phyloP scores from a whole-genome alignment of 2,888 invertebrate genomes.

The Drosophila testacea region DNA sequence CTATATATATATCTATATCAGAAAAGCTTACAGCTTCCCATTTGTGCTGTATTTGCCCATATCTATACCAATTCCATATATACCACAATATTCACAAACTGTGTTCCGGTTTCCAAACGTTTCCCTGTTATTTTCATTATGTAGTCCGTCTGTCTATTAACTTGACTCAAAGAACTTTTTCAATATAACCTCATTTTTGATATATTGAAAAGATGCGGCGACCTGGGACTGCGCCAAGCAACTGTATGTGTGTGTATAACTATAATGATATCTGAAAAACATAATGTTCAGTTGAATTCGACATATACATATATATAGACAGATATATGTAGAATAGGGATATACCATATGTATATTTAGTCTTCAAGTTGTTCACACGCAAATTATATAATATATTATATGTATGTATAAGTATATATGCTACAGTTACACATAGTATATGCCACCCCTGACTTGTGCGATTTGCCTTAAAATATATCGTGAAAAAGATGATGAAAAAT shows the following conservation, averaged over 20 bases:
- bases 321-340: slow-evolving; percentile 2
- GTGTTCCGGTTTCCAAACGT: neutral
- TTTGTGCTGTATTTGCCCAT: neutral
- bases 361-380: slow-evolving; percentile 41
- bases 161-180: neutral
- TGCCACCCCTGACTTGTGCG: slow-evolving; percentile 55
- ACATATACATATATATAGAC: slow-evolving; percentile 5
- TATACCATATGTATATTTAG: slow-evolving; percentile 4
- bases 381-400: slow-evolving; percentile 7
- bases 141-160: too few relatives aligned
- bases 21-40: neutral
- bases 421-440: slow-evolving; percentile 21
- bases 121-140: neutral
- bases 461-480: slow-evolving; percentile 63
- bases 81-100: neutral
- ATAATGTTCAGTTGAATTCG: slow-evolving; percentile 15
- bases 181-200: slow-evolving; percentile 8
- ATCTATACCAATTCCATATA: neutral
- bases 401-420: slow-evolving; percentile 9
- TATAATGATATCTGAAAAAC: slow-evolving; percentile 5
- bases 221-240: slow-evolving; percentile 2
- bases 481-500: slow-evolving; percentile 16
- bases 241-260: slow-evolving; percentile 12
- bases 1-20: neutral
- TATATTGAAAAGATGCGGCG: neutral